Conservation (phyloP, 2,113 vertebrate species). For the Rhinoptilus africanus region DNA sequence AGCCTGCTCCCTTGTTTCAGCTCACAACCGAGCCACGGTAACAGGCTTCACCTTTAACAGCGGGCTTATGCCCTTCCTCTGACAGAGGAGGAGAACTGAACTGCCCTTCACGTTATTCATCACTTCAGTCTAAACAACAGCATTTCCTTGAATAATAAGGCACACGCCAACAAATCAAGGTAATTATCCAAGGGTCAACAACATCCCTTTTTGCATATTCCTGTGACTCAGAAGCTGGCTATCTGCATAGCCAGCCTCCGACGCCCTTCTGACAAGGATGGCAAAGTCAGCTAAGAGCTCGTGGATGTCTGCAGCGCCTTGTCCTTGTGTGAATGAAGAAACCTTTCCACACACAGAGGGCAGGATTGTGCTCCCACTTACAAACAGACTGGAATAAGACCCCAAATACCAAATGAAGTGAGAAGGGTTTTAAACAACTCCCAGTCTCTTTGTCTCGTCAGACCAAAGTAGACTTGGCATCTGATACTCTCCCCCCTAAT, state of each 20-base stretch:
- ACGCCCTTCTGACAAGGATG: background rate
- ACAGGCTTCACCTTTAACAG: background rate
- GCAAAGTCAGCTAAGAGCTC: background rate
- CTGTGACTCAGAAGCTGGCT: background rate
- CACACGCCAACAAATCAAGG: background rate
- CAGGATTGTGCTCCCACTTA: background rate
- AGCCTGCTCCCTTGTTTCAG: background rate
- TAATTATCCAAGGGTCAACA: slow-evolving; percentile 17
- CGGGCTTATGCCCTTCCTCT: background rate
- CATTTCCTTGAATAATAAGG: background rate
- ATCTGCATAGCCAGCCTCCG: background rate
- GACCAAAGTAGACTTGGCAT: background rate
- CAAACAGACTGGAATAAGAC: background rate
- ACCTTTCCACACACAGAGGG: background rate
- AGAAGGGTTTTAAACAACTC: background rate
- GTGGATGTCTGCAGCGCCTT: background rate
- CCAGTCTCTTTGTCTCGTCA: background rate
- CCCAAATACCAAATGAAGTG: background rate
- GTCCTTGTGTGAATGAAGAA: background rate
- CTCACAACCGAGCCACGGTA: background rate
- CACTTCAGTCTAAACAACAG: background rate
- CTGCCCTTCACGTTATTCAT: background rate
- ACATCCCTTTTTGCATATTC: background rate
- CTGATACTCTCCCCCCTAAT: background rate
- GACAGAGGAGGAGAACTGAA: background rate